Percentiles rank a stretch among this genome's conserved stretches.
Evolutionary conservation across 1,140 invertebrate genomes (phyloP).

Genomic region (Sitophilus oryzae): DNA sequence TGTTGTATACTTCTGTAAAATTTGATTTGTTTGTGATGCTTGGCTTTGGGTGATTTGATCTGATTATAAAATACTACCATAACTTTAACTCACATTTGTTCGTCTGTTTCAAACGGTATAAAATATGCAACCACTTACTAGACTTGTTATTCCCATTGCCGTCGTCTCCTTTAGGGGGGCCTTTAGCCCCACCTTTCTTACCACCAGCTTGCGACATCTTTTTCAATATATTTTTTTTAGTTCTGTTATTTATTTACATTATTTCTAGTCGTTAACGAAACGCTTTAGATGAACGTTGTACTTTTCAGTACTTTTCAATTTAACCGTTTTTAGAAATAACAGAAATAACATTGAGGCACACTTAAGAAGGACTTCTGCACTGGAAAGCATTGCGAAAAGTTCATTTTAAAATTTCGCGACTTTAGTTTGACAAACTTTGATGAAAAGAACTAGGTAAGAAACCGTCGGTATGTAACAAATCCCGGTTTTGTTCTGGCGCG

Average conservation of each 20-base stretch:
- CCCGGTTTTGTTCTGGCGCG: constrained; percentile 1
- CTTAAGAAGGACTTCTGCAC: constrained; percentile 15
- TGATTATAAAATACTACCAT: neutral
- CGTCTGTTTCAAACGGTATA: too few relatives aligned
- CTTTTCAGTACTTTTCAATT: neutral
- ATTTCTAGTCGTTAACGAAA: neutral
- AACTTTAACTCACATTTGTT: too few relatives aligned
- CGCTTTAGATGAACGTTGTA: neutral
- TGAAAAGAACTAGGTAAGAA: too few relatives aligned
- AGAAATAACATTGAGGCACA: constrained; percentile 12
- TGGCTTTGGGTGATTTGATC: too few relatives aligned
- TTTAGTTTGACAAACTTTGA: too few relatives aligned
- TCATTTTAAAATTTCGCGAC: neutral
- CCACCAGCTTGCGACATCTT: constrained; percentile 44
- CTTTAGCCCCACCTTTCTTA: constrained; percentile 45
- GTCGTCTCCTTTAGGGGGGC: constrained; percentile 48
- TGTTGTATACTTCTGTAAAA: too few relatives aligned
- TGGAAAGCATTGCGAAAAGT: constrained; percentile 6
- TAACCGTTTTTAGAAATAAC: constrained; percentile 8
- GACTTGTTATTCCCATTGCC: constrained; percentile 52
- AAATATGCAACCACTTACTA: constrained; percentile 9
- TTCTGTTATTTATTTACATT: neutral
- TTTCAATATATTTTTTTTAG: neutral
- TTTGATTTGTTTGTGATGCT: too few relatives aligned
- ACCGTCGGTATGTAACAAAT: too few relatives aligned